These are phyloP conservation scores for Atherix ibis DNA, from an alignment of 2,888 invertebrate genomes.

Conservation along the genomic window DNA sequence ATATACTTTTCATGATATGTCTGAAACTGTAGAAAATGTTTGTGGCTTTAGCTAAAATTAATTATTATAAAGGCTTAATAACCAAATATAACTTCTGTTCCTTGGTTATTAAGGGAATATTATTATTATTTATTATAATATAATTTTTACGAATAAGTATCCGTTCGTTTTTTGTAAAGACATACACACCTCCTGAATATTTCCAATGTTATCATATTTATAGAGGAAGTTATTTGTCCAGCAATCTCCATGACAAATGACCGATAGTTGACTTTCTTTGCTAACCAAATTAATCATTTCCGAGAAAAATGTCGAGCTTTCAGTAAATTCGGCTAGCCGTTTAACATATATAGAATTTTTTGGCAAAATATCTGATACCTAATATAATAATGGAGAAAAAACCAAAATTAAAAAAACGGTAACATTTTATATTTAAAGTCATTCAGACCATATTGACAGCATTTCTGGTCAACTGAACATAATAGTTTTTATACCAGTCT, in stretches of 20 bases:
- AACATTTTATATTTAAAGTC: slow-evolving; percentile 1
- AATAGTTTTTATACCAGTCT: slow-evolving; percentile 53
- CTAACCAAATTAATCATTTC: slow-evolving; percentile 49
- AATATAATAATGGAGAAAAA: slow-evolving; percentile 1
- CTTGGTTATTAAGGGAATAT: too few species aligned
- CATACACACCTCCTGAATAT: slow-evolving; percentile 41
- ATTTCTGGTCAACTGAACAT: slow-evolving; percentile 44
- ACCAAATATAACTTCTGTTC: too few species aligned
- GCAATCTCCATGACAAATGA: slow-evolving; percentile 59
- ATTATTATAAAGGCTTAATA: background rate
- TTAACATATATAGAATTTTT: slow-evolving; percentile 36
- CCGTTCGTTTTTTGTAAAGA: too few species aligned
- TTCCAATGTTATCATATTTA: slow-evolving; percentile 36
- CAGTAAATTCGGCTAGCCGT: slow-evolving; percentile 44
- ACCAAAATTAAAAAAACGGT: background rate
- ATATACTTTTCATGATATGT: too few species aligned
- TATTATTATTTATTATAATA: too few species aligned
- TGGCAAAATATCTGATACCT: slow-evolving; percentile 26
- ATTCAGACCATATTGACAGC: slow-evolving; percentile 43
- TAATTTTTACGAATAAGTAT: too few species aligned
- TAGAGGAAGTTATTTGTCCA: slow-evolving; percentile 62
- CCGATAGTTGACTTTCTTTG: slow-evolving; percentile 45
- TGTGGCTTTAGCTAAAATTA: too few species aligned
- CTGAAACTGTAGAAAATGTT: too few species aligned
- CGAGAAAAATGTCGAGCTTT: slow-evolving; percentile 46